Conservation (phyloP, 1,140 invertebrate genomes). For the Leptinotarsa undecemlineata region DNA sequence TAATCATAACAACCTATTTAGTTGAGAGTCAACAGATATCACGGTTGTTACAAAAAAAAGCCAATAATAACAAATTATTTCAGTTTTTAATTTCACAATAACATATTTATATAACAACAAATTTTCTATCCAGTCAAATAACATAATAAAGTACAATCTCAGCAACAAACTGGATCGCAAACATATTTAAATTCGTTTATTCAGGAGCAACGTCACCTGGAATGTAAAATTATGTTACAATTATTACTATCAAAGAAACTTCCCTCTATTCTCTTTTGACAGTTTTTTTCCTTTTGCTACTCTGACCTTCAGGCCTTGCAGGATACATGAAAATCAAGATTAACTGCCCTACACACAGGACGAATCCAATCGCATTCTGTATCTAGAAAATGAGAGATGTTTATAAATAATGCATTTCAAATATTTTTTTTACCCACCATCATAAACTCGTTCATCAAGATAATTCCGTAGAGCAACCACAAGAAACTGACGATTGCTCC, state of each 20-base stretch:
- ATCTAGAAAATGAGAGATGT: slow-evolving; percentile 59
- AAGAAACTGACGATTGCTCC: slow-evolving; percentile 73
- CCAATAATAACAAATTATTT: too few relatives aligned
- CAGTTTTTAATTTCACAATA: too few relatives aligned
- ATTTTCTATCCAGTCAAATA: too few relatives aligned
- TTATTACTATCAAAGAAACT: not conserved
- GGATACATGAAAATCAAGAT: slow-evolving; percentile 59
- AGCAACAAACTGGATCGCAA: not conserved
- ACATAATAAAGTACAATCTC: too few relatives aligned
- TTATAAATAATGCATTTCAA: not conserved
- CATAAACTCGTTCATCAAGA: slow-evolving; percentile 76
- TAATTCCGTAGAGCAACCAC: slow-evolving; percentile 81
- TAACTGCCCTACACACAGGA: slow-evolving; percentile 65
- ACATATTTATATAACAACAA: too few relatives aligned
- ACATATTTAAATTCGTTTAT: not conserved
- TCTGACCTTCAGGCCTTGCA: slow-evolving; percentile 24
- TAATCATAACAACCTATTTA: too few relatives aligned
- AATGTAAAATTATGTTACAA: slow-evolving; percentile 31
- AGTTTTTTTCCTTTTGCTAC: slow-evolving; percentile 30
- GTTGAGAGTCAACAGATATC: too few relatives aligned
- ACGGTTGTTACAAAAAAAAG: too few relatives aligned
- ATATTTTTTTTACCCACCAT: slow-evolving; percentile 64
- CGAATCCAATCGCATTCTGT: slow-evolving; percentile 70
- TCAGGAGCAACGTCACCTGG: slow-evolving; percentile 16
- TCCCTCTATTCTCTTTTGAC: slow-evolving; percentile 28